Base-by-base conservation (phyloP, 53 echinoderm and acorn worm species). In the Hippasteria phrygiana region DNA sequence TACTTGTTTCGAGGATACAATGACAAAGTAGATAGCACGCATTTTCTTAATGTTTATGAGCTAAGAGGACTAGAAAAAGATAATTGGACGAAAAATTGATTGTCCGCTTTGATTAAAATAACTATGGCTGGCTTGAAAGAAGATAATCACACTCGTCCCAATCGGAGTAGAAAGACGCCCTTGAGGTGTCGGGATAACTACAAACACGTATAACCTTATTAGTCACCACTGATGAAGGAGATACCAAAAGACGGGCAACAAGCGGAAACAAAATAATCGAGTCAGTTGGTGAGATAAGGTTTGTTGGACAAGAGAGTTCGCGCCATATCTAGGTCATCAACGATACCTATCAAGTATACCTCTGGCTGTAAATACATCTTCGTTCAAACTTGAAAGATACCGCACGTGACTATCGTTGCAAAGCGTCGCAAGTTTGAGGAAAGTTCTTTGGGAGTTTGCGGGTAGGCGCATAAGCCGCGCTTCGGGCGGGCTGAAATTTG, bases 151-250 rank as follows among this genome's bases (percentile, higher is more conserved):
- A 67, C 10, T 33, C 69, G 14, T 33, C 69, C 7, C 14, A 1
- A 33, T 35, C 35, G 2, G 12, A 67, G 27, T 29, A 17, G 32
- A 67, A 16, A 4, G 13, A 34, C 17, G 59, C 69, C 12, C 65
- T 4, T 65, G 3, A 73, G 43, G 73, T 43, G 73, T 24, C n/a
- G 73, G 73, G 22, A 43, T 40, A 11, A 73, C 40, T 43, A 43
- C 73, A 73, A 73, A 73, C 71, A 40, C 71, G 32, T 33, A 48
- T 48, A 65, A 65, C 65, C 65, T 33, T 35, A 67, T 33, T 67
- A 67, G 69, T 35, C 69, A 36, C 18, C 5, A 8, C 34, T 2
- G 36, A 5, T 67, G 69, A 67, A 35, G 18, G 16, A 67, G 69
- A 67, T 33, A 67, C 69, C 69, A 36, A 35, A 13, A 31, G 14